Evolutionary conservation across 2,888 invertebrate genomes (phyloP).

Genomic region (Cantharis lateralis): DNA sequence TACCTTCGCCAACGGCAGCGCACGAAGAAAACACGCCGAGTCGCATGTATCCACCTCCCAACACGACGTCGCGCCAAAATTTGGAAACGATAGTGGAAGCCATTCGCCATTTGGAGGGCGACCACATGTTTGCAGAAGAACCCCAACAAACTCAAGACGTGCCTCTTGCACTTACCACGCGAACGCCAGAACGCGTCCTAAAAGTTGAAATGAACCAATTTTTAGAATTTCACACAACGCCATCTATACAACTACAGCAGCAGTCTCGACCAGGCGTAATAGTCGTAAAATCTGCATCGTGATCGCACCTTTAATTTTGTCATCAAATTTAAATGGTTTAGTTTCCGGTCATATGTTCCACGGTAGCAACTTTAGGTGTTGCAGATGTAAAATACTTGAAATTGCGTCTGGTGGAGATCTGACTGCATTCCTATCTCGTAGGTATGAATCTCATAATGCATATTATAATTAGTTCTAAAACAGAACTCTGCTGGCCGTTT

Average conservation of each 20-base stretch:
- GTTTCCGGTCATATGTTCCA: slow-evolving; percentile 11
- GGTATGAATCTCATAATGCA: slow-evolving; percentile 25
- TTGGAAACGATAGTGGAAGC: slow-evolving; percentile 98
- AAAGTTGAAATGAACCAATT: slow-evolving; percentile 67
- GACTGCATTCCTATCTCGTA: slow-evolving; percentile 24
- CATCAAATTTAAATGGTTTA: slow-evolving; percentile 41
- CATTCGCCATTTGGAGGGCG: slow-evolving; percentile 95
- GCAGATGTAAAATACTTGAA: slow-evolving; percentile 15
- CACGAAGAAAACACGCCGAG: slow-evolving; percentile 58
- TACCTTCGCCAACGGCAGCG: slow-evolving; percentile 62
- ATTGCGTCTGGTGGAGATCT: slow-evolving; percentile 7
- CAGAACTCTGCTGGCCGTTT: slow-evolving; percentile 18
- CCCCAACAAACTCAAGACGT: slow-evolving; percentile 57
- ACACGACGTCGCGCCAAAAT: slow-evolving; percentile 84
- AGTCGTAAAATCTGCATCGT: slow-evolving; percentile 83
- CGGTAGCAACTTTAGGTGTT: slow-evolving; percentile 35
- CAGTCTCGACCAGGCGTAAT: slow-evolving; percentile 88
- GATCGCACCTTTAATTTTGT: slow-evolving; percentile 61
- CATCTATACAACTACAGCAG: slow-evolving; percentile 58
- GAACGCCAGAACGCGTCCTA: slow-evolving; percentile 52
- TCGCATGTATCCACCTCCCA: slow-evolving; percentile 65
- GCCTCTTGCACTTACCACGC: slow-evolving; percentile 63
- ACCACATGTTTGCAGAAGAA: slow-evolving; percentile 87
- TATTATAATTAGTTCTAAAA: slow-evolving; percentile 17
- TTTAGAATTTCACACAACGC: slow-evolving; percentile 63